A percentile compares a stretch with the other conserved stretches of the same genome.
Evolutionary conservation across 2,888 invertebrate genomes (phyloP).

Genomic region (Autographa pulchrina): DNA sequence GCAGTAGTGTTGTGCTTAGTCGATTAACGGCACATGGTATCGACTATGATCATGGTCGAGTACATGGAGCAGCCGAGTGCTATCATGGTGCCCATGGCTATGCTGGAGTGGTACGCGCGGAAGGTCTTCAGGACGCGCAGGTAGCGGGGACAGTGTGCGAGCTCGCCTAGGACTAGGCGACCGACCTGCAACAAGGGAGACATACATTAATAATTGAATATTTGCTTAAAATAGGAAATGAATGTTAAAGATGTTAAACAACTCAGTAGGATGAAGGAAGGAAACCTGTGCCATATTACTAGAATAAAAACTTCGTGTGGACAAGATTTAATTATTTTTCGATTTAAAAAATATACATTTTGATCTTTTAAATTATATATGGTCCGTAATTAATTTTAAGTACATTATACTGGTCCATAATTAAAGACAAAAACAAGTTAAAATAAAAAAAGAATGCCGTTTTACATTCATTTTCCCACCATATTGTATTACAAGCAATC

Average conservation of each 20-base stretch:
- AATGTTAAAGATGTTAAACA: too few relatives aligned
- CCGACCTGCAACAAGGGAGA: constrained; percentile 89
- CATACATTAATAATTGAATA: constrained; percentile 20
- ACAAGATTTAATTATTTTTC: too few relatives aligned
- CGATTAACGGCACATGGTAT: constrained; percentile 80
- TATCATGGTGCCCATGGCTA: constrained; percentile 94
- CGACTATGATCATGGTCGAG: constrained; percentile 85
- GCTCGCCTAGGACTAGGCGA: constrained; percentile 91
- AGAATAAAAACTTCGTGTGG: too few relatives aligned
- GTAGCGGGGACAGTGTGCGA: constrained; percentile 94
- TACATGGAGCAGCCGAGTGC: constrained; percentile 84
- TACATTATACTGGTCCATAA: too few relatives aligned
- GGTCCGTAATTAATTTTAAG: too few relatives aligned
- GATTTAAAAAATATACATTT: too few relatives aligned
- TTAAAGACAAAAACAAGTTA: too few relatives aligned
- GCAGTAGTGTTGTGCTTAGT: constrained; percentile 32
- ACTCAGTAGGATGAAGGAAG: too few relatives aligned
- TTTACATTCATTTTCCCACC: background rate
- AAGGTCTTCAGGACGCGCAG: constrained; percentile 93
- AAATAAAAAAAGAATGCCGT: background rate
- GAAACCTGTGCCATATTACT: too few relatives aligned
- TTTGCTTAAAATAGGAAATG: too few relatives aligned
- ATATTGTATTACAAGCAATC: background rate
- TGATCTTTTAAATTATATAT: too few relatives aligned
- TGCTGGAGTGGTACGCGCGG: constrained; percentile 93